Evolutionary conservation across 2,888 invertebrate genomes (phyloP).

Genomic region (Dicyrtomina minuta): DNA sequence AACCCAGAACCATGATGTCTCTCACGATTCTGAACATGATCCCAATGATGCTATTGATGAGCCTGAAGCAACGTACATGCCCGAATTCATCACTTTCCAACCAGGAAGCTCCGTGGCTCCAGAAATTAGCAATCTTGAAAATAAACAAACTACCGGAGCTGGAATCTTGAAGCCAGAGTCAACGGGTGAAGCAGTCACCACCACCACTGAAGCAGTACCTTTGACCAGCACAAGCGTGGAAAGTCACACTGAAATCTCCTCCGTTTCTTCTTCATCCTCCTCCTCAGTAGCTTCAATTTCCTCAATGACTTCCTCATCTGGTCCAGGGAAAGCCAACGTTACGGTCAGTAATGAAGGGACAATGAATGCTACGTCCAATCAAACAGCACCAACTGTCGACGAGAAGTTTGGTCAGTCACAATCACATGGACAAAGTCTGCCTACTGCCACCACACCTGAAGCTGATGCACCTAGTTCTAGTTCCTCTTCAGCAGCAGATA

Average conservation of each 20-base stretch:
- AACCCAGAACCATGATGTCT: neutral
- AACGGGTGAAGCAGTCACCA: constrained; percentile 6
- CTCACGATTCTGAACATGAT: neutral
- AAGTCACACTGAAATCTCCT: constrained; percentile 31
- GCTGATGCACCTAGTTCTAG: constrained; percentile 4
- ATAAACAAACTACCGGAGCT: neutral
- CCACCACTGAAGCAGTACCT: constrained; percentile 1
- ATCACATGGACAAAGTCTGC: neutral
- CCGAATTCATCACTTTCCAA: constrained; percentile 8
- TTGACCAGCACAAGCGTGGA: constrained; percentile 16
- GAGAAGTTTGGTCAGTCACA: constrained; percentile 10
- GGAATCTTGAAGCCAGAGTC: neutral
- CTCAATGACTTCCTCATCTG: constrained; percentile 2
- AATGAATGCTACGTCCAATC: neutral
- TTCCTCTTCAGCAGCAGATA: constrained; percentile 46
- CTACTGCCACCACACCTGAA: neutral
- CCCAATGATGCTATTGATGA: neutral
- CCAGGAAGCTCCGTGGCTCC: constrained; percentile 13
- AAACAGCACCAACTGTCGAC: neutral
- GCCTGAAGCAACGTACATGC: neutral
- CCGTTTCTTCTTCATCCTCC: constrained; percentile 20
- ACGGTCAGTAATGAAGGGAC: neutral
- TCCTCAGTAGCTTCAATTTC: constrained; percentile 15
- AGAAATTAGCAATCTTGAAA: constrained; percentile 22
- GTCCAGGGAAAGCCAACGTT: neutral